These are phyloP conservation scores for Sardinella longiceps DNA, from an alignment of 2,797 vertebrate species.

Conservation along the genomic window DNA sequence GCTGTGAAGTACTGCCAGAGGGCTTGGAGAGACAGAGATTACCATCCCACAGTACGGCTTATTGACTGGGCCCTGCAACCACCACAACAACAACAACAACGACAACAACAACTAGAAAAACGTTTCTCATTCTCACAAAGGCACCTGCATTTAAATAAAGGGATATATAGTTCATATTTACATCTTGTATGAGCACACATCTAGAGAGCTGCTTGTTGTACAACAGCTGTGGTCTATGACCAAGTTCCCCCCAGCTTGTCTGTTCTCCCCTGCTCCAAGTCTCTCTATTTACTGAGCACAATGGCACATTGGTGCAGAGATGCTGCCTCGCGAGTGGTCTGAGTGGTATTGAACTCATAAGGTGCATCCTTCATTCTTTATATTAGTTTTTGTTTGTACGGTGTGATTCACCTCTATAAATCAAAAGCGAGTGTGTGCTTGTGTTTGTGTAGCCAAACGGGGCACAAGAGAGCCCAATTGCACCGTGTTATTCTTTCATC, in stretches of 20 bases:
- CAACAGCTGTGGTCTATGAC: slow-evolving; percentile 16
- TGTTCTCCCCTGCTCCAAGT: not conserved
- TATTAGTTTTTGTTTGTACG: slow-evolving; percentile 19
- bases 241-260: not conserved
- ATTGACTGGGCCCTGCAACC: slow-evolving; percentile 49
- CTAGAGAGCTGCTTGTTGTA: not conserved
- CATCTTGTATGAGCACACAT: not conserved
- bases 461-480: slow-evolving; percentile 48
- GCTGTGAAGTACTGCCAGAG: slow-evolving; percentile 54
- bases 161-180: not conserved
- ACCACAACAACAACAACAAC: slow-evolving; percentile 30
- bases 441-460: slow-evolving; percentile 27
- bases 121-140: slow-evolving; percentile 43
- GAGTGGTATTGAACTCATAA: slow-evolving; percentile 21
- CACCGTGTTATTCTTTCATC: slow-evolving; percentile 65
- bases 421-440: not conserved
- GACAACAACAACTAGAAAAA: slow-evolving; percentile 30
- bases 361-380: slow-evolving; percentile 25
- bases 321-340: slow-evolving; percentile 1
- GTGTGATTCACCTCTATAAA: not conserved
- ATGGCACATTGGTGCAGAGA: slow-evolving; percentile 9
- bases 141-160: not conserved
- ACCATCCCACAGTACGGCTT: slow-evolving; percentile 55
- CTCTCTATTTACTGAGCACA: not conserved
- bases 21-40: slow-evolving; percentile 57